phyloP scores from a whole-genome alignment of 2,888 invertebrate genomes.

The Oxystoma pomonae region DNA sequence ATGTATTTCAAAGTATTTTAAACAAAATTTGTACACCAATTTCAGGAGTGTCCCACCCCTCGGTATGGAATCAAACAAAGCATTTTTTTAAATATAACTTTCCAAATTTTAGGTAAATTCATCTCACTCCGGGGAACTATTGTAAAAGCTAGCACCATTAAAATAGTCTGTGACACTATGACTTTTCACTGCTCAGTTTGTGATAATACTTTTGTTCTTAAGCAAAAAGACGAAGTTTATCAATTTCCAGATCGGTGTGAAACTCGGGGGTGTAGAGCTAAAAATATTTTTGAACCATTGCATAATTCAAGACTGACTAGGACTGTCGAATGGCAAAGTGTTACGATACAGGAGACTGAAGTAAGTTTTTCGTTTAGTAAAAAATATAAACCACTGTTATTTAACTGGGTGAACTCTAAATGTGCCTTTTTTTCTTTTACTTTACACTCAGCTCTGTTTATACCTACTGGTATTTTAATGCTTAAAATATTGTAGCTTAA shows the following conservation, averaged over 20 bases:
- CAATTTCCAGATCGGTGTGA: constrained; percentile 57
- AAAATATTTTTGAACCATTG: constrained; percentile 60
- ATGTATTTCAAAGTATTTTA: no score
- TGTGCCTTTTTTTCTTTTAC: not conserved
- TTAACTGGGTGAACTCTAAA: not conserved
- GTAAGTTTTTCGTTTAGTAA: constrained; percentile 41
- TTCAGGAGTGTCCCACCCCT: no score
- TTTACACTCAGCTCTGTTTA: no score
- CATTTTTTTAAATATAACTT: no score
- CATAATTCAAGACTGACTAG: constrained; percentile 66
- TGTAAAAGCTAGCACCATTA: constrained; percentile 71
- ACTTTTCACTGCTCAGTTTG: constrained; percentile 75
- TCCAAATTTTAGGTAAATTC: constrained; percentile 74
- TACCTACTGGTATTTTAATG: no score
- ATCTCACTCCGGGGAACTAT: constrained; percentile 82
- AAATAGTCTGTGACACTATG: constrained; percentile 69
- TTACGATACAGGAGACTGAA: constrained; percentile 79
- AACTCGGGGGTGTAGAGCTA: constrained; percentile 53
- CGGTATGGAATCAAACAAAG: no score
- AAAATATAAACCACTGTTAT: not conserved
- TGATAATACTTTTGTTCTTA: constrained; percentile 59
- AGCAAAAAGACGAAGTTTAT: constrained; percentile 61
- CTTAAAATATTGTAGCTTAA: no score
- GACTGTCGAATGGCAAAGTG: constrained; percentile 73
- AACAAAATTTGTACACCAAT: no score